A percentile compares a stretch with the other conserved stretches of the same genome.
Evolutionary conservation across 2,888 invertebrate genomes (phyloP).

Genomic region (Drosophila nigricruria): DNA sequence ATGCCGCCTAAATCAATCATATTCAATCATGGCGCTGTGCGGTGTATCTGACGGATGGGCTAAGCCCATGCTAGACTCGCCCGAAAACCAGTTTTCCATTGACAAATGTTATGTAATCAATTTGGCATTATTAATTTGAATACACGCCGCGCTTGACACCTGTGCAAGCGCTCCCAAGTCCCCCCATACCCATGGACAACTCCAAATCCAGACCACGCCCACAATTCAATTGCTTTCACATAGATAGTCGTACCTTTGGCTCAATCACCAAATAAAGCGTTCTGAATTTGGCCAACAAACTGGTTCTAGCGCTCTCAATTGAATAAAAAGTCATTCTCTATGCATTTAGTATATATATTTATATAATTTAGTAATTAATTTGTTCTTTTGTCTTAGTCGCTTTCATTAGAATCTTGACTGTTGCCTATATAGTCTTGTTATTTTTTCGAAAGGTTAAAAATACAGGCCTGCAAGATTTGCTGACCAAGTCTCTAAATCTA

Average conservation of each 20-base stretch:
- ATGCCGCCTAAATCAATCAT: slow-evolving; percentile 73
- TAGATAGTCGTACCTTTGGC: slow-evolving; percentile 9
- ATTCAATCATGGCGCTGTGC: slow-evolving; percentile 64
- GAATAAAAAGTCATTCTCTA: slow-evolving; percentile 21
- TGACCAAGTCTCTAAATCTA: not conserved
- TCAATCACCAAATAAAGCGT: slow-evolving; percentile 19
- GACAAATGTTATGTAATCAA: slow-evolving; percentile 79
- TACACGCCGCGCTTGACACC: slow-evolving; percentile 61
- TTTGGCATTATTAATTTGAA: slow-evolving; percentile 81
- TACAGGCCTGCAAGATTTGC: not conserved
- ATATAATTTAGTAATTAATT: not conserved
- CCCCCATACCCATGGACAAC: not conserved
- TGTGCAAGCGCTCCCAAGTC: slow-evolving; percentile 26
- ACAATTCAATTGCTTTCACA: slow-evolving; percentile 37
- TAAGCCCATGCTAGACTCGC: slow-evolving; percentile 29
- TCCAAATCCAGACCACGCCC: slow-evolving; percentile 37
- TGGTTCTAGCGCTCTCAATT: slow-evolving; percentile 13
- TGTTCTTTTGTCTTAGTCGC: not conserved
- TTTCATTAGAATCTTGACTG: not conserved
- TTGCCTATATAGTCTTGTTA: not conserved
- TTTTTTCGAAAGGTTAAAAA: not conserved
- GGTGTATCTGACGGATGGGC: slow-evolving; percentile 51
- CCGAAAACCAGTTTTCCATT: slow-evolving; percentile 60
- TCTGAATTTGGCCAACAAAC: slow-evolving; percentile 27
- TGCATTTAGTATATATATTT: not conserved